phyloP scores from a whole-genome alignment of 2,888 invertebrate species.

The Noctua janthe region DNA sequence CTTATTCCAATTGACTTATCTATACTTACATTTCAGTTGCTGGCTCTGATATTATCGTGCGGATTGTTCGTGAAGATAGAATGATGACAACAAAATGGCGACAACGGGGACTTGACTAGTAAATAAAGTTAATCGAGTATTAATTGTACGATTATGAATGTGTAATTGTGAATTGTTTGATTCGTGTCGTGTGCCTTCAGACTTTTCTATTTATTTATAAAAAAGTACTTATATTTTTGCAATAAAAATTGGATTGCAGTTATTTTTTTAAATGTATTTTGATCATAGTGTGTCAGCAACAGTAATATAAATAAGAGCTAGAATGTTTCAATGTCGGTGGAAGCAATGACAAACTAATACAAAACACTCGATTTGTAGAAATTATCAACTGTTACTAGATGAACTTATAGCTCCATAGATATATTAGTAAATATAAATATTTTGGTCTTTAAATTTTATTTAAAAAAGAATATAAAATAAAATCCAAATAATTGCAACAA shows the following conservation, averaged over 20 bases:
- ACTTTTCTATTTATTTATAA: constrained; percentile 67
- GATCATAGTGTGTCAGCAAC: background rate
- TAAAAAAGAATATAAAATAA: background rate
- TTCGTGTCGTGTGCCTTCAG: constrained; percentile 64
- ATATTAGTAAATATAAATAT: background rate
- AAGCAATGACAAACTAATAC: background rate
- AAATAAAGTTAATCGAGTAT: constrained; percentile 42
- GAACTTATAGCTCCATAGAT: background rate
- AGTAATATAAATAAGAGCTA: background rate
- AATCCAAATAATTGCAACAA: background rate
- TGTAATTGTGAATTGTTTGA: constrained; percentile 61
- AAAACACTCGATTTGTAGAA: background rate
- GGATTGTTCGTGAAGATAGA: constrained; percentile 96
- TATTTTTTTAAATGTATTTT: background rate
- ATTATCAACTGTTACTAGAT: background rate
- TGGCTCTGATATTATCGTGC: constrained; percentile 96
- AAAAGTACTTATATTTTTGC: constrained; percentile 44
- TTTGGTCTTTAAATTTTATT: background rate
- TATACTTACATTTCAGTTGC: constrained; percentile 90
- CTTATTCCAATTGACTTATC: constrained; percentile 38
- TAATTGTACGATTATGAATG: constrained; percentile 61
- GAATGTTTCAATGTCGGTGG: background rate
- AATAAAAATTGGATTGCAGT: constrained; percentile 60
- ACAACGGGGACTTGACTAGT: constrained; percentile 40
- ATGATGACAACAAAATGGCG: constrained; percentile 78